These are phyloP conservation scores for Colletes latitarsis DNA, from an alignment of 1,140 invertebrate species.

Conservation along the genomic window DNA sequence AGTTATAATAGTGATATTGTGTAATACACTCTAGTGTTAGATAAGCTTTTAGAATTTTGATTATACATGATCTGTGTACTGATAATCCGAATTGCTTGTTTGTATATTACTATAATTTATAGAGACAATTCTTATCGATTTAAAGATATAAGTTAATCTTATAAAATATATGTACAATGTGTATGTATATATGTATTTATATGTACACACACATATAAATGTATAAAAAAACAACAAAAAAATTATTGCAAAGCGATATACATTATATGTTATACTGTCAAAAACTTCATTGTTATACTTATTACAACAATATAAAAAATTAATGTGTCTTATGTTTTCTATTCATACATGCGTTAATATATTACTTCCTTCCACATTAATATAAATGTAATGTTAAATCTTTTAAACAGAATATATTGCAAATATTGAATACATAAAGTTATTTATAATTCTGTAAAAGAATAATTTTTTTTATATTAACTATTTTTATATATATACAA, in stretches of 20 bases:
- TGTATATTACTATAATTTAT: slow-evolving; percentile 74
- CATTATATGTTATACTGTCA: slow-evolving; percentile 62
- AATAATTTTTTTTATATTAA: background rate
- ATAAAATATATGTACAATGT: slow-evolving; percentile 63
- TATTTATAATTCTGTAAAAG: background rate
- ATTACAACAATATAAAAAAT: slow-evolving; percentile 55
- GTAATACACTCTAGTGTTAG: slow-evolving; percentile 63
- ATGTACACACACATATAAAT: slow-evolving; percentile 52
- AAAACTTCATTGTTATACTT: slow-evolving; percentile 62
- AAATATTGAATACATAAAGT: background rate
- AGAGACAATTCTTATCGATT: slow-evolving; percentile 54
- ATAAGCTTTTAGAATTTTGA: slow-evolving; percentile 70
- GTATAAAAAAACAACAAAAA: slow-evolving; percentile 48
- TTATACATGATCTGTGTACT: slow-evolving; percentile 70
- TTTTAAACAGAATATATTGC: background rate
- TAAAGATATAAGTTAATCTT: slow-evolving; percentile 59
- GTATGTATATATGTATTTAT: slow-evolving; percentile 50
- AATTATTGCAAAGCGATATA: slow-evolving; percentile 51
- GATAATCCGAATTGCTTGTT: slow-evolving; percentile 71
- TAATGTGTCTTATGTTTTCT: slow-evolving; percentile 41
- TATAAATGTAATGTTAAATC: slow-evolving; percentile 15
- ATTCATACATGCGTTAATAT: slow-evolving; percentile 23
- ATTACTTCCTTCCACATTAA: slow-evolving; percentile 8
- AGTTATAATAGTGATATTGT: slow-evolving; percentile 63
- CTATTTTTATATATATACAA: background rate